Base-by-base conservation (phyloP, 1,140 invertebrate genomes). In the Cydia strobilella region DNA sequence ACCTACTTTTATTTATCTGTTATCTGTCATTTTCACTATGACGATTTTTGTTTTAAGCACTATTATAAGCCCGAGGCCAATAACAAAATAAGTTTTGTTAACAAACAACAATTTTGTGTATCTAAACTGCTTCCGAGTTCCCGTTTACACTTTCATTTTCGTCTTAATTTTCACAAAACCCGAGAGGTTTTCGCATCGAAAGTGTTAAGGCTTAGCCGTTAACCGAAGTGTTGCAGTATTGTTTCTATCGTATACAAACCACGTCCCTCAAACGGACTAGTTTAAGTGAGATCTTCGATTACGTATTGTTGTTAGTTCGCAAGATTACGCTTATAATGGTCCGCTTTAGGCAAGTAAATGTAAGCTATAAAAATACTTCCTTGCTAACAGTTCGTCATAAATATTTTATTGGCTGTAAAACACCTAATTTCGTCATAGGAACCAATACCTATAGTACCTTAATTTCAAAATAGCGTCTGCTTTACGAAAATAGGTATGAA, bases 401-500 rank as follows among this genome's bases (percentile, higher is more conserved):
- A 59, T 59, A 59, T 59, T 59, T 59, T 59, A 59, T 59, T 59
- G 54, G 54, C 9, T 59, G 54, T 59, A 59, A 59, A 59, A 20
- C 54, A 59, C 15, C 54, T 59, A 59, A 59, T 59, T 59, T 23
- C 54, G 54, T 23, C 54, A 20, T 59, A 9, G 54, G 54, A 59
- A 59, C 18, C 54, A 23, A 9, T 3, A n/a, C n/a, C 9, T 59
- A n/a, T 12, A 7, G 7, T 9, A n/a, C 12, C 7, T 13, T 12
- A 31, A 9, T 69, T 39, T n/a, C n/a, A 12, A 59, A 59, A 59
- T 20, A 23, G 15, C 54, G 6, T 59, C 23, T 23, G 54, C 12
- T 10, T 59, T 23, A 20, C 6, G 20, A 20, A 54, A 54, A 23
- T 12, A 23, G 0, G 9, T 23, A 59, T 59, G 54, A 3, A 20